Evolutionary conservation across 2,888 invertebrate genomes (phyloP).

Genomic region (Orchesellides sinensis): DNA sequence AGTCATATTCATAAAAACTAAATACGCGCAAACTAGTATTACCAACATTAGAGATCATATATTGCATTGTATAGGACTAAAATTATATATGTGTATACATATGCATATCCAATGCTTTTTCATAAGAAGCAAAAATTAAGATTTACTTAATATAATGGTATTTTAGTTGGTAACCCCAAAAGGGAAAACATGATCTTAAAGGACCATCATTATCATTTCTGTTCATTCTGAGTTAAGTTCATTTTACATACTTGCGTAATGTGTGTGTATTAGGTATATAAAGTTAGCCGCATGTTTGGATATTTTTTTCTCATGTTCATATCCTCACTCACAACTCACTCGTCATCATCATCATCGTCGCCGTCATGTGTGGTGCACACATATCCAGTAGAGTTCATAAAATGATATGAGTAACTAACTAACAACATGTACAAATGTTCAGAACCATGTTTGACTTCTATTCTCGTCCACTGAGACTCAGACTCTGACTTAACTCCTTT

Average conservation of each 20-base stretch:
- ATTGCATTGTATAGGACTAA: too few species aligned
- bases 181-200: constrained; percentile 4
- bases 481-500: too few species aligned
- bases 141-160: constrained; percentile 6
- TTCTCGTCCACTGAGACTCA: constrained; percentile 7
- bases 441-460: background rate
- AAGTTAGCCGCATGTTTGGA: constrained; percentile 58
- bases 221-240: background rate
- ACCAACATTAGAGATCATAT: background rate
- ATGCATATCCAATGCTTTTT: background rate
- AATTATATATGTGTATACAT: background rate
- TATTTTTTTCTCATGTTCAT: constrained; percentile 14
- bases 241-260: background rate
- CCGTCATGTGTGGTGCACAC: constrained; percentile 45
- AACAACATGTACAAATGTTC: background rate
- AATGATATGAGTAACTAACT: background rate
- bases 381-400: constrained; percentile 1
- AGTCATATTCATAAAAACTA: background rate
- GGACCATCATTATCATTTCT: too few species aligned
- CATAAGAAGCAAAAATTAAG: background rate
- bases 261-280: constrained; percentile 1
- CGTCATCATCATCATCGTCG: constrained; percentile 51
- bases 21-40: background rate
- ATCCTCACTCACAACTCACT: constrained; percentile 31
- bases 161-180: constrained; percentile 35